phyloP scores from a whole-genome alignment of 2,113 vertebrate species.

The Oncorhynchus mykiss region DNA sequence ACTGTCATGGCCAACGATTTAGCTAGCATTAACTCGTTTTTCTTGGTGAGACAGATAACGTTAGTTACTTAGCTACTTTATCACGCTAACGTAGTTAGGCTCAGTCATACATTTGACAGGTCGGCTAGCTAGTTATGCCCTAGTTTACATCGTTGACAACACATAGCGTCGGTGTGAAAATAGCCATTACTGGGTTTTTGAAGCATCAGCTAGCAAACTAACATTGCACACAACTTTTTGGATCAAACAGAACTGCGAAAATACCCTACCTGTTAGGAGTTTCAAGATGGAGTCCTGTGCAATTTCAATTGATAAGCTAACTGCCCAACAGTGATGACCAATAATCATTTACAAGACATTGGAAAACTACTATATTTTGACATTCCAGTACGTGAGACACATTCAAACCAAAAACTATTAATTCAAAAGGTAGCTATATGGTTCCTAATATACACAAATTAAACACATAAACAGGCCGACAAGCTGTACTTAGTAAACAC shows the following conservation, averaged over 20 bases:
- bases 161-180: neutral
- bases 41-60: neutral
- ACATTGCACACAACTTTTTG: neutral
- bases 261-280: constrained; percentile 53
- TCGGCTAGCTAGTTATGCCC: constrained; percentile 1
- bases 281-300: constrained; percentile 67
- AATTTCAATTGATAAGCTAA: constrained; percentile 58
- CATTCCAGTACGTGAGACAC: constrained; percentile 36
- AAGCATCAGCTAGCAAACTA: neutral
- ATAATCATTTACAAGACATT: constrained; percentile 49
- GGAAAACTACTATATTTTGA: constrained; percentile 9
- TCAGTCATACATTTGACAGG: too few species aligned
- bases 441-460: constrained; percentile 34
- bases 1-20: too few species aligned
- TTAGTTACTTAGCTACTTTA: neutral
- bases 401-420: constrained; percentile 23
- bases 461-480: constrained; percentile 63
- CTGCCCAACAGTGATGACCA: constrained; percentile 53
- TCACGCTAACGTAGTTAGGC: neutral
- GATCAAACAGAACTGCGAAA: neutral
- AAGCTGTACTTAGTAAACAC: constrained; percentile 76
- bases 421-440: constrained; percentile 11
- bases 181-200: neutral
- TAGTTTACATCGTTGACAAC: neutral
- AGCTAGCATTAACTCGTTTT: too few species aligned